Evolutionary conservation across 2,888 invertebrate species (phyloP).

Genomic region (Limnephilus rhombicus): DNA sequence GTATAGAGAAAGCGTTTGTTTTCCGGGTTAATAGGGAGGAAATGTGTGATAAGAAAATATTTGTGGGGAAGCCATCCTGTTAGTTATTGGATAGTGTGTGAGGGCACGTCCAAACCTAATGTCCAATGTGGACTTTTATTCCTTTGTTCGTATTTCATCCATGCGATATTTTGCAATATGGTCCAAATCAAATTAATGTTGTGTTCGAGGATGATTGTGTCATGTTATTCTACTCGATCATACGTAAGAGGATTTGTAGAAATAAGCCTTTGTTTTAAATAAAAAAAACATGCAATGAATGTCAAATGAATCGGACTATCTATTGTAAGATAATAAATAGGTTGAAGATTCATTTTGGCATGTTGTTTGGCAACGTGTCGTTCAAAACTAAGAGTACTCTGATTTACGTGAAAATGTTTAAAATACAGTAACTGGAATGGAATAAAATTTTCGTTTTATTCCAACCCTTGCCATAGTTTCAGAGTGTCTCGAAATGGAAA

Average conservation of each 20-base stretch:
- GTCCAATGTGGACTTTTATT: constrained; percentile 56
- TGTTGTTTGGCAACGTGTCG: neutral
- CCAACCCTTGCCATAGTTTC: constrained; percentile 17
- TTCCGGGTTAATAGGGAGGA: constrained; percentile 66
- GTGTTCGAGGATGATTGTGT: neutral
- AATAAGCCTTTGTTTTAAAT: neutral
- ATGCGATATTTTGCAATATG: neutral
- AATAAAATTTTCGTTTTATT: constrained; percentile 2
- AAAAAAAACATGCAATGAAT: neutral
- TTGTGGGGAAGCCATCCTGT: constrained; percentile 61
- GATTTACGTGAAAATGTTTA: neutral
- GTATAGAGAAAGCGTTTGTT: constrained; percentile 65
- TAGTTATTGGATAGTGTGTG: constrained; percentile 63
- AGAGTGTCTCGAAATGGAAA: constrained; percentile 28
- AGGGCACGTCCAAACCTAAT: constrained; percentile 62
- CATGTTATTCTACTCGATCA: neutral
- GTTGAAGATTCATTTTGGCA: no score
- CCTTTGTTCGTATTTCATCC: constrained; percentile 20
- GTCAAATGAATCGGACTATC: no score
- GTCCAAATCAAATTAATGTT: neutral
- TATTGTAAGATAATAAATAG: no score
- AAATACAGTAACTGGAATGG: neutral
- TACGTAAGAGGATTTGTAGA: neutral
- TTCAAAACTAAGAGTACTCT: neutral
- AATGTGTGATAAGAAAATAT: constrained; percentile 66